These are phyloP conservation scores for Sycophila texana DNA, from an alignment of 2,888 invertebrate species.

Conservation along the genomic window DNA sequence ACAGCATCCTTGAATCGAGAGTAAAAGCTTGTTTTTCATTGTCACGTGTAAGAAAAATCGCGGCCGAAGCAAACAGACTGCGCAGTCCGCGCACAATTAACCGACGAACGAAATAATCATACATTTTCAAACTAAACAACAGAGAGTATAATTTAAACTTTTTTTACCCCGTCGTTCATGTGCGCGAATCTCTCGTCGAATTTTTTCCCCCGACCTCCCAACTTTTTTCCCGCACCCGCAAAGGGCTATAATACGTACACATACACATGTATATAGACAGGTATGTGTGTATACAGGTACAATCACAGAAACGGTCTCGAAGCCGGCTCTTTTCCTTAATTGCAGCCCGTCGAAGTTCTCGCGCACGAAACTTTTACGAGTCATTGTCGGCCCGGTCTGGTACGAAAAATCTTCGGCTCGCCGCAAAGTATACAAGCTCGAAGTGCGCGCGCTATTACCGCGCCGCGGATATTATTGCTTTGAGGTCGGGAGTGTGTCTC, in stretches of 20 bases:
- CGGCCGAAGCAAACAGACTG: too few species aligned
- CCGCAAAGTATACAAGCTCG: neutral
- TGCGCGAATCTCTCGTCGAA: neutral
- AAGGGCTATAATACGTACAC: too few species aligned
- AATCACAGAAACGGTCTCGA: neutral
- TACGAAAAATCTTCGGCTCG: constrained; percentile 37
- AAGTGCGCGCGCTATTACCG: neutral
- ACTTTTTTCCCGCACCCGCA: neutral
- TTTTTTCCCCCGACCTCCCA: neutral
- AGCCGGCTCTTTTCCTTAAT: constrained; percentile 32
- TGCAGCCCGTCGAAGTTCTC: constrained; percentile 26
- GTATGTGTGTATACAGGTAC: neutral
- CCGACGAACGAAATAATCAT: too few species aligned
- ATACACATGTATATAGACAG: too few species aligned
- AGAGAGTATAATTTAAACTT: too few species aligned
- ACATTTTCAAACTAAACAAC: too few species aligned
- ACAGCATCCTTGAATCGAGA: neutral
- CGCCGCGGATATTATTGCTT: constrained; percentile 22
- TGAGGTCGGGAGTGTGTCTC: neutral
- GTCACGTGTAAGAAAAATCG: neutral
- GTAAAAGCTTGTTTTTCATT: constrained; percentile 4
- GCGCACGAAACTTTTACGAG: constrained; percentile 41
- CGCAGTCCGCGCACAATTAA: too few species aligned
- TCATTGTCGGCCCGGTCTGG: constrained; percentile 31
- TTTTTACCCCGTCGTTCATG: too few species aligned